Percentiles rank a stretch among this genome's conserved stretches.
These are phyloP conservation scores for Nematostella vectensis DNA, from an alignment of 92 coral and sea anemone species.

Conservation along the genomic window DNA sequence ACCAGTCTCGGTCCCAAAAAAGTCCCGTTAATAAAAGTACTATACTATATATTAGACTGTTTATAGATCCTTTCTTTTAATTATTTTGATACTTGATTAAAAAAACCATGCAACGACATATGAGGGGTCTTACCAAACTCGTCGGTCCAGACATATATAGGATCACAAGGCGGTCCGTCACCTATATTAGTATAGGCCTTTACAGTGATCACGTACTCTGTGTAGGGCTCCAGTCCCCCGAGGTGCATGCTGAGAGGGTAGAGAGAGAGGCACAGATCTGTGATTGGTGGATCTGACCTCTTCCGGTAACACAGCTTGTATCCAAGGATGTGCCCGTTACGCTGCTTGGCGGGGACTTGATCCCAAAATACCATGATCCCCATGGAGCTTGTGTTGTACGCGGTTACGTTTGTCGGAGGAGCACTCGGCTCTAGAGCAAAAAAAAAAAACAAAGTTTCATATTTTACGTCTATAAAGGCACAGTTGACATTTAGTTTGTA, in stretches of 20 bases:
- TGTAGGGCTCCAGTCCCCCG: constrained; percentile 48
- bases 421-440: constrained; percentile 49
- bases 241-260: constrained; percentile 50
- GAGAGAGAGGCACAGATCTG: constrained; percentile 40
- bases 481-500: too few species aligned
- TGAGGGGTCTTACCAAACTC: constrained; percentile 56
- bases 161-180: constrained; percentile 60
- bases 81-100: too few species aligned
- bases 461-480: too few species aligned
- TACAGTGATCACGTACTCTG: constrained; percentile 61
- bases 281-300: constrained; percentile 27
- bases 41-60: too few species aligned
- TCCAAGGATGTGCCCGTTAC: constrained; percentile 63
- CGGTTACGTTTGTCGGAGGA: constrained; percentile 73
- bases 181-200: constrained; percentile 57
- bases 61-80: too few species aligned
- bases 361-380: constrained; percentile 59
- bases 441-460: too few species aligned
- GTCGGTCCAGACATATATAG: constrained; percentile 64
- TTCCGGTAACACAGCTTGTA: constrained; percentile 65
- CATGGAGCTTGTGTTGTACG: constrained; percentile 65
- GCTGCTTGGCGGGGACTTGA: constrained; percentile 47
- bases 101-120: too few species aligned
- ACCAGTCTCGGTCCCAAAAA: too few species aligned
- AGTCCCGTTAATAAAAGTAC: too few species aligned